These are phyloP conservation scores for Epistrophella euchroma DNA, from an alignment of 2,888 invertebrate genomes.

Conservation along the genomic window DNA sequence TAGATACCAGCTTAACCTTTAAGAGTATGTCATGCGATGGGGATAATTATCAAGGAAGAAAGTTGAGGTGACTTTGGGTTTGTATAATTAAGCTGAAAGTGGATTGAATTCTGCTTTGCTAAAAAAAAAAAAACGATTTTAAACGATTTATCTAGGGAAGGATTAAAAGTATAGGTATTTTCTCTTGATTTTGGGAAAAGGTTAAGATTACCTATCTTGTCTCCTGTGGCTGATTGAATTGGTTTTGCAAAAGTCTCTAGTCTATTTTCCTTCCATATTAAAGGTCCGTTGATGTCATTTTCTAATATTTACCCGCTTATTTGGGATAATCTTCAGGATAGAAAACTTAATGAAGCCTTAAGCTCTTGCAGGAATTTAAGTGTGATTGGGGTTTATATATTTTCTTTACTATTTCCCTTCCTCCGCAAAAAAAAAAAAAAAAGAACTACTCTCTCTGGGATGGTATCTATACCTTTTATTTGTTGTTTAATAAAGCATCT, in stretches of 20 bases:
- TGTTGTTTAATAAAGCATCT: conserved; percentile 13
- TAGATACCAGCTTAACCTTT: conserved; percentile 6
- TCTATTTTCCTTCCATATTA: neutral
- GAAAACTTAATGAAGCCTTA: conserved; percentile 20
- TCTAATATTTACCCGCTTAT: neutral
- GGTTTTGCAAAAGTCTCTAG: neutral
- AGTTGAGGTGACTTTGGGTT: conserved; percentile 29
- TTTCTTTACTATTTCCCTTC: neutral
- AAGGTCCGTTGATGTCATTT: neutral
- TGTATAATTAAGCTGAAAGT: conserved; percentile 33
- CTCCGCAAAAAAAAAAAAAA: neutral
- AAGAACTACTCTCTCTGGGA: neutral
- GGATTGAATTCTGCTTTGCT: conserved; percentile 24
- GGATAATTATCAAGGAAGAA: conserved; percentile 29
- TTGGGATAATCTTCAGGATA: neutral
- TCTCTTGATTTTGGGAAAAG: conserved; percentile 10
- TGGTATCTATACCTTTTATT: neutral
- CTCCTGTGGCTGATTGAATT: conserved; percentile 42
- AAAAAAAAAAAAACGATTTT: neutral
- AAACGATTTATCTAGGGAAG: neutral
- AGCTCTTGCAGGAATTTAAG: conserved; percentile 2
- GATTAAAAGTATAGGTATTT: conserved; percentile 31
- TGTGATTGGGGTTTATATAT: conserved; percentile 4
- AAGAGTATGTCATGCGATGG: neutral
- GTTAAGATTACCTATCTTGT: conserved; percentile 4